Evolutionary conservation across 2,888 invertebrate species (phyloP).

Genomic region (Ecliptopera silaceata): DNA sequence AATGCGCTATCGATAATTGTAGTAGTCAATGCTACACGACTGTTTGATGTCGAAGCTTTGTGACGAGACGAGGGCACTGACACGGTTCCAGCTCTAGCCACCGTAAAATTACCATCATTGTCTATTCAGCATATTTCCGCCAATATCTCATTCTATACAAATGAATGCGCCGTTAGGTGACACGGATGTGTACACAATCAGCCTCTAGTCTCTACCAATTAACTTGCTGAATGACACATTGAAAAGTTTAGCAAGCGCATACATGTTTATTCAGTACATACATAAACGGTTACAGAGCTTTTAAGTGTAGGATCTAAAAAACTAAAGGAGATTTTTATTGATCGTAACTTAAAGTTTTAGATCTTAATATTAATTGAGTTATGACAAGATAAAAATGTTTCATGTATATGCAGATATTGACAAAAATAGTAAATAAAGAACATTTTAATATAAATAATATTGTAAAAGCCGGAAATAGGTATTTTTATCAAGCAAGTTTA

Average conservation of each 20-base stretch:
- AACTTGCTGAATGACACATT: constrained; percentile 10
- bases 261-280: background rate
- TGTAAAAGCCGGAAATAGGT: too few species aligned
- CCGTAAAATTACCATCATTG: constrained; percentile 72
- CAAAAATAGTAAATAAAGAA: too few species aligned
- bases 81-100: constrained; percentile 68
- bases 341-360: background rate
- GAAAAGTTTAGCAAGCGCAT: background rate
- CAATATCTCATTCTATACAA: constrained; percentile 53
- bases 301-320: background rate
- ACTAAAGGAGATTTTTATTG: background rate
- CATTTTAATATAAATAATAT: too few species aligned
- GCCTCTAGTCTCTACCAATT: constrained; percentile 9
- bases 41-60: constrained; percentile 20
- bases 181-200: constrained; percentile 44
- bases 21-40: constrained; percentile 1
- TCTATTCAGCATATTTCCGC: constrained; percentile 66
- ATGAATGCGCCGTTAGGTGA: constrained; percentile 57
- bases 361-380: background rate
- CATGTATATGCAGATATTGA: too few species aligned
- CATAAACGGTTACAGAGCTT: background rate
- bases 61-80: constrained; percentile 56
- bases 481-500: background rate
- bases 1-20: constrained; percentile 1
- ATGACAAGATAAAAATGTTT: background rate